Base-by-base conservation (phyloP, 2,888 invertebrate genomes). In the Orchestes rusci region DNA sequence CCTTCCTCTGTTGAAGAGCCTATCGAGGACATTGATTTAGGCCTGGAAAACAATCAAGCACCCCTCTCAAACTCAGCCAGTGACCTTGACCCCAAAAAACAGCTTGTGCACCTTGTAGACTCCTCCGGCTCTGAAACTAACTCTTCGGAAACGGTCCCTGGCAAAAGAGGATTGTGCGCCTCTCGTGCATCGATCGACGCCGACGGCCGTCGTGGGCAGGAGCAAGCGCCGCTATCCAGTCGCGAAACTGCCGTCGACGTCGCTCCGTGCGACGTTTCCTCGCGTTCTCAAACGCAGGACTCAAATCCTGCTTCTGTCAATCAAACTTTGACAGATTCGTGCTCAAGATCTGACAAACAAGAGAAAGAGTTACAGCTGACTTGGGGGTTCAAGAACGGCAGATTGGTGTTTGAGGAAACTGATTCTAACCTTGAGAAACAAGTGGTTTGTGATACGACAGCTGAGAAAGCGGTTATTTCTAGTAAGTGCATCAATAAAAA, bases 401-500 rank as follows among this genome's bases (percentile, higher is more conserved):
- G 48, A 19, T 34, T 51, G 10, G 51, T 51, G 17, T 51, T 51
- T 39, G 40, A 16, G 10, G 50, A 45, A 29, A 41, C 31, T 39
- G 36, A 44, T 31, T 34, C 30, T 40, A 43, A 46, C 39, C 35
- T 39, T 37, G 27, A 16, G 27, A 12, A 48, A 48, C 48, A 49
- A 49, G 48, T 49, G 48, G 46, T 46, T 46, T 31, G 31, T 31
- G 23, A 23, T 5, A 23, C 5, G 7, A 23, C 23, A 5, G 23
- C 23, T 7, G 23, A 23, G 10, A 35, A 17, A 20, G 17, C 15
- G 28, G 32, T 45, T 8, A 37, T 46, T 13, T 43, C 28, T 13
- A 51, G 51, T 31, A 51, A 49, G 17, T 12, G 64, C 51, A 51
- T 68, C 35, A 68, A 68, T 46, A 63, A 51, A 39, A 45, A 59